Conservation (phyloP, 2,888 invertebrate species). For the Blastobasis adustella region DNA sequence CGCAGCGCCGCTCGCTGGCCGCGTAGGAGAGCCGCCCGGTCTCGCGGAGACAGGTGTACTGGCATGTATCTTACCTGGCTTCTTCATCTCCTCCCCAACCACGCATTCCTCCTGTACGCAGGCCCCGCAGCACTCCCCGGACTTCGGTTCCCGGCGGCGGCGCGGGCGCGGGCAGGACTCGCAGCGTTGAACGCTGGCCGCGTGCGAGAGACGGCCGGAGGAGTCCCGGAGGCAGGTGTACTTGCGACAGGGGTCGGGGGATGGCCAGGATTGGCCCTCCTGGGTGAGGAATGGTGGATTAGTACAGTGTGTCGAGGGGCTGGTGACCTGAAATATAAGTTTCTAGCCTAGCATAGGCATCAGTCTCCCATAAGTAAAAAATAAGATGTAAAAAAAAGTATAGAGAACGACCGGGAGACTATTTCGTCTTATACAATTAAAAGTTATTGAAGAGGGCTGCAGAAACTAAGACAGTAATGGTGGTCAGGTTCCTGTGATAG, state of each 20-base stretch:
- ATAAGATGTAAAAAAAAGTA: too few relatives aligned
- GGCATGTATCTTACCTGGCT: conserved; percentile 48
- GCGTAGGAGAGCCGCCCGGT: conserved; percentile 51
- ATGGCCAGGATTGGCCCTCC: conserved; percentile 69
- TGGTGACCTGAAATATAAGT: too few relatives aligned
- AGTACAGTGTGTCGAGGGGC: too few relatives aligned
- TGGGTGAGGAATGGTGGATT: conserved; percentile 14
- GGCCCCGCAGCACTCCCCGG: conserved; percentile 76
- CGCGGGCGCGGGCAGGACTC: conserved; percentile 71
- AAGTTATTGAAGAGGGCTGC: too few relatives aligned
- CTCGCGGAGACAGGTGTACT: not conserved
- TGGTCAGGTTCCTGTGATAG: too few relatives aligned
- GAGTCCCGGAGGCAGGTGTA: conserved; percentile 58
- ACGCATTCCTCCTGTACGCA: conserved; percentile 77
- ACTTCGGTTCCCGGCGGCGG: conserved; percentile 56
- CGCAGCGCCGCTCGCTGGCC: conserved; percentile 58
- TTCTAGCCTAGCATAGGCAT: too few relatives aligned
- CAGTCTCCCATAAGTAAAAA: too few relatives aligned
- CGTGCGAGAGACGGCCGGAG: conserved; percentile 48
- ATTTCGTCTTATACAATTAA: too few relatives aligned
- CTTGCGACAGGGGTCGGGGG: conserved; percentile 71
- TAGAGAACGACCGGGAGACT: too few relatives aligned
- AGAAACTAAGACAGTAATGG: too few relatives aligned
- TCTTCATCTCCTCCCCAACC: conserved; percentile 57
- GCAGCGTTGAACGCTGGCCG: conserved; percentile 58